Percentiles rank a stretch among this genome's conserved stretches.
Conservation (phyloP, 1,140 invertebrate genomes). For the Drosophila saltans region DNA sequence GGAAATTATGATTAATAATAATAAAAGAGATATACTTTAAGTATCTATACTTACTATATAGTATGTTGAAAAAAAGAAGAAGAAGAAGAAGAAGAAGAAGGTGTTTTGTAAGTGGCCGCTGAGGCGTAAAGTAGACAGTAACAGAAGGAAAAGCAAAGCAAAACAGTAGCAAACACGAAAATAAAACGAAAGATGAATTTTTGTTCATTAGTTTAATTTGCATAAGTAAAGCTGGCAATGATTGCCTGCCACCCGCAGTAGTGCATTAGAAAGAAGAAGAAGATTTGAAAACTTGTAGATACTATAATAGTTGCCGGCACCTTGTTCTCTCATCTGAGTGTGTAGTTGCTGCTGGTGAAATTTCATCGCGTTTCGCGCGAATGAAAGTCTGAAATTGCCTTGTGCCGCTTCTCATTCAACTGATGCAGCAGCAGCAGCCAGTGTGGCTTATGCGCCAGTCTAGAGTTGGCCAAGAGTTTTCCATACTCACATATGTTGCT, state of each 20-base stretch:
- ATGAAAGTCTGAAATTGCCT: conserved; percentile 81
- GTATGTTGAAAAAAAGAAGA: background rate
- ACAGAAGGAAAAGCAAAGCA: background rate
- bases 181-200: conserved; percentile 36
- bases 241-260: conserved; percentile 47
- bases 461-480: conserved; percentile 33
- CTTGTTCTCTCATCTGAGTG: conserved; percentile 58
- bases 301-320: conserved; percentile 34
- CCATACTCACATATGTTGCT: conserved; percentile 48
- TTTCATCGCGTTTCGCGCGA: conserved; percentile 81
- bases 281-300: conserved; percentile 9
- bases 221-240: conserved; percentile 50
- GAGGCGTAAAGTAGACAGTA: conserved; percentile 59
- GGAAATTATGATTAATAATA: conserved; percentile 76
- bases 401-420: conserved; percentile 77
- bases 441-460: conserved; percentile 55
- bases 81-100: background rate
- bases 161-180: background rate
- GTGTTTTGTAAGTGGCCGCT: conserved; percentile 38
- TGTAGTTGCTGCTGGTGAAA: conserved; percentile 67
- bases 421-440: conserved; percentile 34
- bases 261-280: background rate
- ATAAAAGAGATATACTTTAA: conserved; percentile 52
- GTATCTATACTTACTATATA: background rate
- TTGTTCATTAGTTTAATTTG: conserved; percentile 78